phyloP scores from a whole-genome alignment of 2,113 vertebrate genomes.

The Columbina picui region DNA sequence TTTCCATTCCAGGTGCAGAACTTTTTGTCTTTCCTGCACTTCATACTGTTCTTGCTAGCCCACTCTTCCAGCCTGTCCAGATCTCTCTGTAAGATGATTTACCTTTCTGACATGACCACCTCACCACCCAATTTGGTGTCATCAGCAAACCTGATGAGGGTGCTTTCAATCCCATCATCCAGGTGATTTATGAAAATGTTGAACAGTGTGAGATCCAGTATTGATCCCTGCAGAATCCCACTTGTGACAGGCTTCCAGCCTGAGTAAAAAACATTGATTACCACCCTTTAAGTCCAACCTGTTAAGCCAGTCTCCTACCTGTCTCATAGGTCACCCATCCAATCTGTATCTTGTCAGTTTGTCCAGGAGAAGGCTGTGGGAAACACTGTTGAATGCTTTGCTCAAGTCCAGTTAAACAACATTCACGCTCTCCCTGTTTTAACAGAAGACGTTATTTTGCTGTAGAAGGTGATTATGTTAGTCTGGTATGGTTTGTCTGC shows the following conservation, averaged over 20 bases:
- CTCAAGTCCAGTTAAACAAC: not conserved
- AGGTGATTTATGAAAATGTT: not conserved
- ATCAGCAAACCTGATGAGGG: not conserved
- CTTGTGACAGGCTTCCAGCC: not conserved
- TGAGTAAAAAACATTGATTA: not conserved
- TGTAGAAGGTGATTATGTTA: not conserved
- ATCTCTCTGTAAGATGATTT: too few relatives aligned
- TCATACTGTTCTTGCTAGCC: too few relatives aligned
- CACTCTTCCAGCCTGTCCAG: too few relatives aligned
- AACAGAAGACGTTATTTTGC: not conserved
- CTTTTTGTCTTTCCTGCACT: too few relatives aligned
- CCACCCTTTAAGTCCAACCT: not conserved
- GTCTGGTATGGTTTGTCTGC: not conserved
- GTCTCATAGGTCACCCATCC: not conserved
- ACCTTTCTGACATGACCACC: not conserved
- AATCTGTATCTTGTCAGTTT: not conserved
- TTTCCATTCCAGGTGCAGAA: too few relatives aligned
- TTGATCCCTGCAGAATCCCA: not conserved
- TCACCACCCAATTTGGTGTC: not conserved
- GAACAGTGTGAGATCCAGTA: not conserved
- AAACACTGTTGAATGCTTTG: not conserved
- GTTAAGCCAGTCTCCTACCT: not conserved
- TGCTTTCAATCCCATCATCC: not conserved
- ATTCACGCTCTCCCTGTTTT: not conserved
- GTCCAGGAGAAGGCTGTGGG: not conserved